Evolutionary conservation across 2,888 invertebrate species (phyloP).

Genomic region (Archips crataeganus): DNA sequence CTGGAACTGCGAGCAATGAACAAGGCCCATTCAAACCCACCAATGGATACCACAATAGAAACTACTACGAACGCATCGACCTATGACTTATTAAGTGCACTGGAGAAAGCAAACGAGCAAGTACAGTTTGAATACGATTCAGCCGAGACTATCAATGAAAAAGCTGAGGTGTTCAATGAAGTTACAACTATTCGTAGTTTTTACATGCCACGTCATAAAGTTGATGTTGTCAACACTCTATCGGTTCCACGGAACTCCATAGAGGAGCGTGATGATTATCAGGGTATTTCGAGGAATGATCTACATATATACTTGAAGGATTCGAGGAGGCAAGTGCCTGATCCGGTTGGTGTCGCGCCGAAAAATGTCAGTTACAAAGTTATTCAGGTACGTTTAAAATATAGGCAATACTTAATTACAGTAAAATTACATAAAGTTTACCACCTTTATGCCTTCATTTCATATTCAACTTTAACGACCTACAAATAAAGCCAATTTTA

Average conservation of each 20-base stretch:
- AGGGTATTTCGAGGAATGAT: neutral
- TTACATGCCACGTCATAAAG: neutral
- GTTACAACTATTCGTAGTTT: neutral
- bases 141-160: neutral
- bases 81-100: neutral
- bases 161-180: neutral
- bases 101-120: neutral
- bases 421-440: too few species aligned
- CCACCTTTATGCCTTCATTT: too few species aligned
- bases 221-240: neutral
- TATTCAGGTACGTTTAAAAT: neutral
- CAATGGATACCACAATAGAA: neutral
- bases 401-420: too few species aligned
- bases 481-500: too few species aligned
- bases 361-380: constrained; percentile 1
- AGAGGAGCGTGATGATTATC: neutral
- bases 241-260: neutral
- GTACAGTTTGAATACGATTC: neutral
- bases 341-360: too few species aligned
- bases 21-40: neutral
- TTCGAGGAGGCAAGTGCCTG: neutral
- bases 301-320: neutral
- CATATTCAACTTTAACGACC: too few species aligned
- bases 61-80: neutral
- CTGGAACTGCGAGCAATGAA: neutral